phyloP scores from a whole-genome alignment of 2,888 invertebrate genomes.

The Pseudococcus jackbeardsleyi region DNA sequence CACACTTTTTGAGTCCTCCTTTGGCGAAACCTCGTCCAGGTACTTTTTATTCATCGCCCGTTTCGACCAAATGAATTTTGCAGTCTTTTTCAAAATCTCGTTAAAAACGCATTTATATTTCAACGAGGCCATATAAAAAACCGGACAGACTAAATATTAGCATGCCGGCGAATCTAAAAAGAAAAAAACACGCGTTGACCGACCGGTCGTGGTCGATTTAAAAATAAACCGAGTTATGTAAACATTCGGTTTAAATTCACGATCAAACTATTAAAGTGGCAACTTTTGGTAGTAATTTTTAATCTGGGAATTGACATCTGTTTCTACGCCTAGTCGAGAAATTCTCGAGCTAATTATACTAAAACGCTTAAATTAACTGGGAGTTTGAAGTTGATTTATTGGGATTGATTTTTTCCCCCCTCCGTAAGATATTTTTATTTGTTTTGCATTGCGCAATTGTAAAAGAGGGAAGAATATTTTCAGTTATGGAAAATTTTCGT shows the following conservation, averaged over 20 bases:
- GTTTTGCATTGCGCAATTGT: no score
- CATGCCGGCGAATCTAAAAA: neutral
- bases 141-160: slow-evolving; percentile 1
- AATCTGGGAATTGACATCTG: slow-evolving; percentile 44
- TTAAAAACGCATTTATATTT: slow-evolving; percentile 24
- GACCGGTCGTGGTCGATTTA: neutral
- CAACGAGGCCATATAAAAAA: neutral
- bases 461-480: neutral
- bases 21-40: no score
- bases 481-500: no score
- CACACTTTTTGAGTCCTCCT: no score
- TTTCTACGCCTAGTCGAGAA: neutral
- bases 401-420: slow-evolving; percentile 6
- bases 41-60: no score
- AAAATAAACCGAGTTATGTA: slow-evolving; percentile 26
- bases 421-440: neutral
- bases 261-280: slow-evolving; percentile 21
- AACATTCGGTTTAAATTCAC: slow-evolving; percentile 1
- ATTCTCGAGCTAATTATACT: slow-evolving; percentile 25
- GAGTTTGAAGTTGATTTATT: slow-evolving; percentile 1
- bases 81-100: neutral
- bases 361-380: slow-evolving; percentile 34
- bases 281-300: slow-evolving; percentile 35
- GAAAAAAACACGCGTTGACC: no score
- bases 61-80: neutral